Base-by-base conservation (phyloP, 2,888 invertebrate genomes). In the Oligia latruncula region DNA sequence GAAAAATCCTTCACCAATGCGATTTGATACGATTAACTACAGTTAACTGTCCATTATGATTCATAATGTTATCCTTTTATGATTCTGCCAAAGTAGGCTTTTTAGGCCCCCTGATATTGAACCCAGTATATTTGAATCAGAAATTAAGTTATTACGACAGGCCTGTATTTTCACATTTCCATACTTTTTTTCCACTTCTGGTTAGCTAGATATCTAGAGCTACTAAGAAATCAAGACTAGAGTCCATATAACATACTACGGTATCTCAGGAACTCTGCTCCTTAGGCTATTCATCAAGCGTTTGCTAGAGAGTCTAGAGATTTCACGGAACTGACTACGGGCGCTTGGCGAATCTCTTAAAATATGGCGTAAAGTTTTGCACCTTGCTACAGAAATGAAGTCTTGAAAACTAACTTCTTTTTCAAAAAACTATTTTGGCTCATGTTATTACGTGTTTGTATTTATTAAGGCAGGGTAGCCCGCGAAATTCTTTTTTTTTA, bases 291-390 rank as follows among this genome's bases (percentile, higher is more conserved):
- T 68, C 29, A 15, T 72, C 64, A 68, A 35, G 72, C 17, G 15
- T 55, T 46, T 67, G 46, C 66, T n/a, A 52, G 23, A 85, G 60
- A 85, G 60, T 85, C 66, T n/a, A 68, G 17, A 73, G 74, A 85
- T 65, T 85, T 58, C 20, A 43, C 40, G 15, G 40, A 71, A 68
- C 55, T 52, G 6, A 58, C 13, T 68, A 29, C 29, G 11, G 13
- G 70, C 35, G 40, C 40, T 82, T 49, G 43, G 49, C 20, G 43
- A 66, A 40, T 73, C 86, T 81, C 23, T 70, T 46, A 81, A 85
- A 73, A 85, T 79, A 82, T 73, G n/a, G 49, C 43, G 66, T 35
- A 20, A 85, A 80, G 35, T 55, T 79, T 66, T 71, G 0, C 60
- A 67, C 71, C 65, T 84, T 15, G 6, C 58, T 29, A n/a, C 35